phyloP scores from a whole-genome alignment of 1,140 invertebrate genomes.

The Cataglyphis hispanica region DNA sequence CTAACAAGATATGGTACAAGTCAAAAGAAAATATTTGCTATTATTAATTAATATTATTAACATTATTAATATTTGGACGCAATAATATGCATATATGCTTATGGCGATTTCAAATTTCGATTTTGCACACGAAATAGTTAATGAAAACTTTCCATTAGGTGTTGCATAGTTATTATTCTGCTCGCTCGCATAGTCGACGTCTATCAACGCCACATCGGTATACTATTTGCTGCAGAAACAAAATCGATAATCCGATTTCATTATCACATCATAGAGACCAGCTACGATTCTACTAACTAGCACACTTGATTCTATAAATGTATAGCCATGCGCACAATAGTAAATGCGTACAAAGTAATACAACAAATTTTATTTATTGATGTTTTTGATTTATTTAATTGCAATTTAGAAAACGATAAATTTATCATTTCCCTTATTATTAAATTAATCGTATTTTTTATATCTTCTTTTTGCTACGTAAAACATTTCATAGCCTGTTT shows the following conservation, averaged over 20 bases:
- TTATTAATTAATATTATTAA: not conserved
- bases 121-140: slow-evolving; percentile 15
- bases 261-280: slow-evolving; percentile 55
- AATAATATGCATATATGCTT: not conserved
- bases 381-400: slow-evolving; percentile 13
- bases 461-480: not conserved
- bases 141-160: slow-evolving; percentile 58
- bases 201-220: slow-evolving; percentile 27
- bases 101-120: not conserved
- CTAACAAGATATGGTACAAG: not conserved
- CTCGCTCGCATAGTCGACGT: slow-evolving; percentile 23
- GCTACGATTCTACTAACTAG: slow-evolving; percentile 51
- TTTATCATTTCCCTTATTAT: not conserved
- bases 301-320: slow-evolving; percentile 31
- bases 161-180: slow-evolving; percentile 43
- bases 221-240: slow-evolving; percentile 46
- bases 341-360: slow-evolving; percentile 37
- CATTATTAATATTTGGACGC: not conserved
- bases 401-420: not conserved
- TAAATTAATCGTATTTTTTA: not conserved
- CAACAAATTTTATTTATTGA: not conserved
- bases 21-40: not conserved
- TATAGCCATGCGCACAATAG: slow-evolving; percentile 4
- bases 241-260: slow-evolving; percentile 64
- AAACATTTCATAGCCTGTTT: not conserved